phyloP scores from a whole-genome alignment of 2,797 vertebrate species.

The Bradypodion pumilum region DNA sequence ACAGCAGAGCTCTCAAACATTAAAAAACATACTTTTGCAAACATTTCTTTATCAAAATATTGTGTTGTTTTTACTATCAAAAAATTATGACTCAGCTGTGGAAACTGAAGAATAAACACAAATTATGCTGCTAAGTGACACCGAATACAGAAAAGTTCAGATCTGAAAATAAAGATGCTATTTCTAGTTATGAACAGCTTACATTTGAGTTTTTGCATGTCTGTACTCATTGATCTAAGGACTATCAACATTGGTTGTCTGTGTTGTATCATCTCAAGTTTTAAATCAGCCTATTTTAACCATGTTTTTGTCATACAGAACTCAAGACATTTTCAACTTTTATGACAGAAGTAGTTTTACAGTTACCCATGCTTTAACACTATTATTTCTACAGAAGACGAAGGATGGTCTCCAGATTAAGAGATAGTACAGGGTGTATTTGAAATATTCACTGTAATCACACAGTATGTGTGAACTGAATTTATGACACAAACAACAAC shows the following conservation, averaged over 20 bases:
- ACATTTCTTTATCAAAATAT: not conserved
- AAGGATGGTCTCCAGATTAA: constrained; percentile 20
- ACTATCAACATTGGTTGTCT: not conserved
- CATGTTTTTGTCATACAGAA: constrained; percentile 10
- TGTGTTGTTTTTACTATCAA: not conserved
- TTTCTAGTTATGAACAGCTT: constrained; percentile 3
- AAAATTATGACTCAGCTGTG: not conserved
- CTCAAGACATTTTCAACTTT: constrained; percentile 30
- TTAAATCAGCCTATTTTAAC: not conserved
- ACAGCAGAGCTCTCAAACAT: not conserved
- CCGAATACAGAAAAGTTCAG: fast-evolving
- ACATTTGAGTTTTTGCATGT: not conserved
- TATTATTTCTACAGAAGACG: constrained; percentile 28
- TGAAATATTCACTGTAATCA: constrained; percentile 53
- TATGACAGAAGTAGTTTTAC: constrained; percentile 45
- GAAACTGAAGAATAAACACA: fast-evolving
- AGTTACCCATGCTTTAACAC: constrained; percentile 24
- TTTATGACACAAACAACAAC: constrained; percentile 47
- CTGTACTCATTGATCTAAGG: not conserved
- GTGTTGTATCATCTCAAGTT: not conserved
- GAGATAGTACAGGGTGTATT: constrained; percentile 38
- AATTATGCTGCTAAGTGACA: not conserved
- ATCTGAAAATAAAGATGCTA: not conserved
- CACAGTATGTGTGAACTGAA: constrained; percentile 40
- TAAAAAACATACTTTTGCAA: not conserved